Base-by-base conservation (phyloP, 2,888 invertebrate species). In the Dicycla oo region DNA sequence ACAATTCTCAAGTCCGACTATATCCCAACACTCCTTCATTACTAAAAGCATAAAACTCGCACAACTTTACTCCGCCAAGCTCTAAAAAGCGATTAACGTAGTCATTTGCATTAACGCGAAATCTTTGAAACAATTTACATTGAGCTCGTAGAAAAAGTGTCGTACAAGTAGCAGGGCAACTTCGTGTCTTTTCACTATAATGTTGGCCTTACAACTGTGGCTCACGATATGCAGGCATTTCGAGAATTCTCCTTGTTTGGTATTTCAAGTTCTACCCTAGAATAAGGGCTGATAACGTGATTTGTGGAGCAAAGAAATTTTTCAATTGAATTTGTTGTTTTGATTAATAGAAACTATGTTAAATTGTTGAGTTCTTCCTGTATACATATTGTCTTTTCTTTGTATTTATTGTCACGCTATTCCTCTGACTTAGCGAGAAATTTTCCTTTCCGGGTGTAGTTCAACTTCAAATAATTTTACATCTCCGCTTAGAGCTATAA, bases 171-270 rank as follows among this genome's bases (percentile, higher is more conserved):
- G 73, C 80, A 74, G 87, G 90, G 88, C 83, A 91, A 92, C 89
- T 91, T 93, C 92, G 93, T 94, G 93, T 89, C 90, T 91, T 89
- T 91, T 91, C 91, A 90, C 91, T 90, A 93, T 93, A 92, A 93
- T 89, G 88, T 86, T 85, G 84, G 73, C 90, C 88, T 91, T 94
- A 94, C 91, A 91, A 91, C 91, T 89, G 87, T 87, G 87, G 89
- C 91, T 92, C 93, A 94, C 93, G 93, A 91, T 78, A 94, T 91
- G 87, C 87, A 86, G 84, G 88, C 88, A 90, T 91, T 92, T 91
- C 86, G 80, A 86, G 87, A 90, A 91, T 92, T 89, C 88, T 87
- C 87, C 76, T 75, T 75, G 80, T 86, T 80, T 77, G 81, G 85
- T 86, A 84, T 83, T 81, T 69, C 66, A 70, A 84, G 66, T 80